Base-by-base conservation (phyloP, 37 sponge, comb jelly and placozoan species). In the Crambe crambe region DNA sequence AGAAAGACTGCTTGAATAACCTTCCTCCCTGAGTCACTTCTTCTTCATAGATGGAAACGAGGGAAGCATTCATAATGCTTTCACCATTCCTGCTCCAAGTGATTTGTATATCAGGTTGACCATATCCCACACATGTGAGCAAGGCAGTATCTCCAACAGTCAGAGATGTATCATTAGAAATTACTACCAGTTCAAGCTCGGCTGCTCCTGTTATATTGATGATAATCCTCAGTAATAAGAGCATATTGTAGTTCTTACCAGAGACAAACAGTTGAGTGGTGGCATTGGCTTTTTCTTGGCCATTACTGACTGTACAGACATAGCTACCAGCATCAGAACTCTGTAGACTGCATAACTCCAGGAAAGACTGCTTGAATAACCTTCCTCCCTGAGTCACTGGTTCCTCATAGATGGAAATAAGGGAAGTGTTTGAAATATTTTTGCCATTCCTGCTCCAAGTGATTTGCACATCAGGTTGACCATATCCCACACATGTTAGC, bases 301-400 rank as follows among this genome's bases (percentile, higher is more conserved):
- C 66, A 70, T 70, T 39, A 26, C n/a, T 54, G 35, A 54, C 74
- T 54, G 56, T 73, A 30, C 76, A 76, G 58, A 26, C 56, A 31
- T 79, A 79, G 37, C 17, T 23, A 2, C 70, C 80, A 37, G 54
- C 4, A 35, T 79, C 58, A 18, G 18, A 37, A 12, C 30, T 29
- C 56, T 32, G 36, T 27, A 82, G 73, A 32, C 82, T 36, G 37
- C 82, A 82, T 2, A 82, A 9, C 37, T 82, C 73, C 23, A 82
- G 51, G 72, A 80, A 30, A 26, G 80, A 80, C 70, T 70, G 70
- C 12, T 34, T 36, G 60, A 80, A 80, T 30, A 27, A 0, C 25
- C 1, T 29, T 21, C 72, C 72, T 1, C 60, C 43, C 37, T 58
- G 57, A 5, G 56, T 58, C 41, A 80, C n/a, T 2, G 21, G 12